Evolutionary conservation across 2,113 vertebrate species (phyloP), one percentile per base, ranked within the genome.

Genomic region (Empidonax alnorum): DNA sequence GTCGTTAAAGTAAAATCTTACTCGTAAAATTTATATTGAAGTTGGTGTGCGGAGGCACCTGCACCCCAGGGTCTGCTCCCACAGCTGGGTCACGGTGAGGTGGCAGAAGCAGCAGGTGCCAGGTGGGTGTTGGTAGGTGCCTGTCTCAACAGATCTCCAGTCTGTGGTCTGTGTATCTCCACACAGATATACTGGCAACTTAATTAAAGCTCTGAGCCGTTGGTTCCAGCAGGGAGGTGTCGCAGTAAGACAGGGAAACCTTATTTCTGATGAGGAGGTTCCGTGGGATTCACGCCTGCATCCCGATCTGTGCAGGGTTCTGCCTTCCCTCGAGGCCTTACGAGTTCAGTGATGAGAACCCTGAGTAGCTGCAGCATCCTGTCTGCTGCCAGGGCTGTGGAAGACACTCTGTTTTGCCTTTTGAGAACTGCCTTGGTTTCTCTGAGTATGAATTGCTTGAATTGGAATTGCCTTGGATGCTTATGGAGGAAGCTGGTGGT

Each of bases 81-180:
- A 12, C 61, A 37, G 0, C 1, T 25, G 69, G 59, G 33, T 22
- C 35, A 3, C 22, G 76, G 73, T 4, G 89, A 89, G 77, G 3
- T 44, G 58, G 12, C 33, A 59, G 35, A 24, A 75, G 65, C 9
- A 55, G 49, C 63, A 58, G 37, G 7, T 65, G 73, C 79, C 78
- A 49, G 46, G 13, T 61, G 90, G 62, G 20, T 80, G 8, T 49
- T 76, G 46, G 27, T 73, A 97, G 83, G 20, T 89, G n/a, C 61
- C 73, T 37, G 44, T 96, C 96, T 97, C 96, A 97, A 96, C 96
- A 97, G 94, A 97, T 97, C 96, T 25, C 84, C 89, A 33, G 47
- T 79, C 96, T 87, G 44, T n/a, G 65, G 66, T 76, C 66, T 61
- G 1, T 22, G 4, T 69, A 18, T 46, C 49, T 49, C 22, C 75